phyloP scores from a whole-genome alignment of 2,888 invertebrate genomes.

The Acanthosepion lycidas region DNA sequence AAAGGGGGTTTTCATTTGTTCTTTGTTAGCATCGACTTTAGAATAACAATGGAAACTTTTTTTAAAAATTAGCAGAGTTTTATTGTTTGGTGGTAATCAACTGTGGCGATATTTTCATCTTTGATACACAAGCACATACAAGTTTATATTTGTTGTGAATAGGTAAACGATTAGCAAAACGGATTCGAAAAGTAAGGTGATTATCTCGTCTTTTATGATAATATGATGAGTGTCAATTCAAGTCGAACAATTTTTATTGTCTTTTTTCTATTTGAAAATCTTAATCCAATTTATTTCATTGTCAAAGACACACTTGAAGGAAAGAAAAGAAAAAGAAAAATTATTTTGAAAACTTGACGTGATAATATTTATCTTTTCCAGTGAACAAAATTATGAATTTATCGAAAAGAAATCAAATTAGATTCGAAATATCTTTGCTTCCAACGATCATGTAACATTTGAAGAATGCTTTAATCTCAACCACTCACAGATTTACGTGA shows the following conservation, averaged over 20 bases:
- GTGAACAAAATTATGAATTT: not conserved
- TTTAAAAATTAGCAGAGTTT: too few species aligned
- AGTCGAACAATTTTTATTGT: not conserved
- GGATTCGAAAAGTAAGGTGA: not conserved
- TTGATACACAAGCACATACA: too few species aligned
- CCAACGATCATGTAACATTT: too few species aligned
- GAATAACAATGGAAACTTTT: too few species aligned
- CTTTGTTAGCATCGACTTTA: too few species aligned
- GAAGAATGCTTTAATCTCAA: too few species aligned
- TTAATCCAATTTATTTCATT: not conserved
- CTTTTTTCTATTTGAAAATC: not conserved
- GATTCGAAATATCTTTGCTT: too few species aligned
- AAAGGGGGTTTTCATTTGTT: too few species aligned
- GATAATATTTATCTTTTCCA: not conserved
- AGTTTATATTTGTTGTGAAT: not conserved
- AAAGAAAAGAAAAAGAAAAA: not conserved
- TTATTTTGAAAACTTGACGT: not conserved
- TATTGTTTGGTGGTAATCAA: too few species aligned
- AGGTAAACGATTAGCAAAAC: not conserved
- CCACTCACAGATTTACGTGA: too few species aligned
- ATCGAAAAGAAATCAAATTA: too few species aligned
- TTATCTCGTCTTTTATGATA: not conserved
- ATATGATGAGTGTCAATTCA: not conserved
- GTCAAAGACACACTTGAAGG: not conserved
- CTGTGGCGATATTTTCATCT: too few species aligned